These are phyloP conservation scores for Acrocephalus kingi DNA, from an alignment of 2,113 vertebrate species.

Conservation along the genomic window DNA sequence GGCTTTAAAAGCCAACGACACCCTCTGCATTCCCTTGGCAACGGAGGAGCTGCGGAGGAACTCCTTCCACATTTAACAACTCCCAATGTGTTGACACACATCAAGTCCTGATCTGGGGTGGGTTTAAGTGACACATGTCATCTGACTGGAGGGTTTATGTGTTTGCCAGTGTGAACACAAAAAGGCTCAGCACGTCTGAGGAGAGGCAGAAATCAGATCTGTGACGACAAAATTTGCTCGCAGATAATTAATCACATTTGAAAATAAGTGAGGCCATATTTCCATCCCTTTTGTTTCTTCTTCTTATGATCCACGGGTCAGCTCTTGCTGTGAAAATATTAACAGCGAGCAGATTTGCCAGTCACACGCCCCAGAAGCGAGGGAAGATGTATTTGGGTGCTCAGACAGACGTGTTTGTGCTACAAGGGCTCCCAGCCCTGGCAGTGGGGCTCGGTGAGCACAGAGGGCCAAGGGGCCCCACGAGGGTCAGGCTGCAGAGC, in stretches of 20 bases:
- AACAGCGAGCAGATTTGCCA: conserved; percentile 1
- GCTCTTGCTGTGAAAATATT: background rate
- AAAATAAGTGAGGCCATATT: background rate
- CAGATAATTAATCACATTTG: conserved; percentile 13
- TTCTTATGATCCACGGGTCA: background rate
- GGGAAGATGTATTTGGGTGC: background rate
- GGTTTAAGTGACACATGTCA: conserved; percentile 38
- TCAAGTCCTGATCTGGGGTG: background rate
- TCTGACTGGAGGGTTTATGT: conserved; percentile 1
- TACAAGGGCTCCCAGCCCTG: background rate
- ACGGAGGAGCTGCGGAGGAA: background rate
- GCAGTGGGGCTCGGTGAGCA: background rate
- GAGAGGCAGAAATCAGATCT: background rate
- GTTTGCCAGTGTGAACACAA: background rate
- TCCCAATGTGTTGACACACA: background rate
- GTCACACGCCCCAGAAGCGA: fast-evolving
- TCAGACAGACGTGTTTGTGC: background rate
- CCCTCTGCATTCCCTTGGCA: background rate
- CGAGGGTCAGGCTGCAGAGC: background rate
- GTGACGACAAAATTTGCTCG: background rate
- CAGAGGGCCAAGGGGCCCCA: fast-evolving
- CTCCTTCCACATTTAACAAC: background rate
- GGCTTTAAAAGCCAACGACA: background rate
- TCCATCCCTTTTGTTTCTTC: conserved; percentile 22
- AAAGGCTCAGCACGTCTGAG: conserved; percentile 22